phyloP scores from a whole-genome alignment of 2,113 vertebrate species.

The Oceanites oceanicus region DNA sequence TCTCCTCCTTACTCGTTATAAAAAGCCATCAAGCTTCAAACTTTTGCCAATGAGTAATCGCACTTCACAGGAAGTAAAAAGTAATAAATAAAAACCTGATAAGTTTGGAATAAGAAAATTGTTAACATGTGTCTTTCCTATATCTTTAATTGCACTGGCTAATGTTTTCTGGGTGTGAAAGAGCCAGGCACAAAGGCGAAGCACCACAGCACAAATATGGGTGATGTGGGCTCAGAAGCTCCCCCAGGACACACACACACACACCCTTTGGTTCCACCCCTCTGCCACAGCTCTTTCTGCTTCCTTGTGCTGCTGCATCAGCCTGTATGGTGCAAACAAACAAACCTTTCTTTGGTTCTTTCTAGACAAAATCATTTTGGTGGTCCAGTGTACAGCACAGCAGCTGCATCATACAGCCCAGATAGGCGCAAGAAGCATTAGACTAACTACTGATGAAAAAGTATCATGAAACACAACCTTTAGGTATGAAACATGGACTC shows the following conservation, averaged over 20 bases:
- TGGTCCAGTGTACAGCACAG: background rate
- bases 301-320: background rate
- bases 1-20: background rate
- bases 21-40: conserved; percentile 14
- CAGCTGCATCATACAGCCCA: background rate
- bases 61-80: conserved; percentile 32
- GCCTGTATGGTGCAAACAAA: background rate
- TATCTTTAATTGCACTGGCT: conserved; percentile 8
- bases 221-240: background rate
- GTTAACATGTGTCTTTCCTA: conserved; percentile 6
- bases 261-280: background rate
- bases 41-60: conserved; percentile 16
- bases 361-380: background rate
- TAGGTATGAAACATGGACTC: background rate
- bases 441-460: background rate
- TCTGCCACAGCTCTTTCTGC: background rate
- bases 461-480: background rate
- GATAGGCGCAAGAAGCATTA: background rate
- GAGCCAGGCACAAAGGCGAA: background rate
- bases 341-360: background rate
- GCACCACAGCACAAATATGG: background rate
- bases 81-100: conserved; percentile 44
- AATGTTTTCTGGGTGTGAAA: background rate
- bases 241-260: too few species aligned
- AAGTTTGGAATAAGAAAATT: conserved; percentile 39